Conservation (phyloP, 2,797 vertebrate genomes). For the Oophaga sylvatica region DNA sequence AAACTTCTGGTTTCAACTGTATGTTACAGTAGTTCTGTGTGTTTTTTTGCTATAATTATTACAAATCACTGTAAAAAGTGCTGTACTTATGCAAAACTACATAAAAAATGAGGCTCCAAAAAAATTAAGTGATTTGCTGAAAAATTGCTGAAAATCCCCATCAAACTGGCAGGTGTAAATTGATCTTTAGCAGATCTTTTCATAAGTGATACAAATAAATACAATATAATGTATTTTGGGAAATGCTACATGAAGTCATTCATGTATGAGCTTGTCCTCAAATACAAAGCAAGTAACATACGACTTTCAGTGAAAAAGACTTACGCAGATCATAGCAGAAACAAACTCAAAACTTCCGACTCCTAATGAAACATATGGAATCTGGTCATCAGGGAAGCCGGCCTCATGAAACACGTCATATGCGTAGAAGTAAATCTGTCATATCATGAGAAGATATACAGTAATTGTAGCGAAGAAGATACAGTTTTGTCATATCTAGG, state of each 20-base stretch:
- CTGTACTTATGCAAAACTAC: too few relatives aligned
- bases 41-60: too few relatives aligned
- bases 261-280: neutral
- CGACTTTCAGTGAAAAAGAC: conserved; percentile 64
- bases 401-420: conserved; percentile 82
- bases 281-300: neutral
- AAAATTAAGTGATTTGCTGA: too few relatives aligned
- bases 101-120: too few relatives aligned
- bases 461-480: neutral
- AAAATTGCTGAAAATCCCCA: too few relatives aligned
- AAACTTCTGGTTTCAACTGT: too few relatives aligned
- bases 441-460: neutral
- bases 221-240: neutral
- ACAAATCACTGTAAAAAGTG: too few relatives aligned
- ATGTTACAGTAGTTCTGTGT: too few relatives aligned
- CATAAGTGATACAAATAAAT: too few relatives aligned
- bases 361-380: conserved; percentile 82
- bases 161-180: too few relatives aligned
- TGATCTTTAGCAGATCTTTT: too few relatives aligned
- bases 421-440: conserved; percentile 83
- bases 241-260: neutral
- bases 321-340: conserved; percentile 84
- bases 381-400: conserved; percentile 76
- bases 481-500: neutral
- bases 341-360: conserved; percentile 85